Conservation (phyloP, 2,113 vertebrate species). For the Scytalopus superciliaris region DNA sequence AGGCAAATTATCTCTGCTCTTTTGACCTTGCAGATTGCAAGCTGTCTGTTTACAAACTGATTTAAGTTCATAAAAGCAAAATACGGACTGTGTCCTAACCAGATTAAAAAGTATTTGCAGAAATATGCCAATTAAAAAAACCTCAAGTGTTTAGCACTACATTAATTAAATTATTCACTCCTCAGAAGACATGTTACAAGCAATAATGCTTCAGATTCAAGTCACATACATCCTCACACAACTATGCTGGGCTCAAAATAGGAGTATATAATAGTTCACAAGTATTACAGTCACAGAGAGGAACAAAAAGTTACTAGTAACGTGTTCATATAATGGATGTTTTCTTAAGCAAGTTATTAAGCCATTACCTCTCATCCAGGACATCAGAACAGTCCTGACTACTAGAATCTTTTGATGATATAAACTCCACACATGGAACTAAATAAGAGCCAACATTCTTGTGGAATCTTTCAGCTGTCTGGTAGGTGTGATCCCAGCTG, state of each 20-base stretch:
- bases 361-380: not conserved
- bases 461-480: not conserved
- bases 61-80: not conserved
- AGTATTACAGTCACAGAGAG: not conserved
- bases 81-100: not conserved
- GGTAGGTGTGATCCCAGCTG: not conserved
- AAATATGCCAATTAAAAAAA: not conserved
- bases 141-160: not conserved
- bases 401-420: not conserved
- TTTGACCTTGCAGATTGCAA: not conserved
- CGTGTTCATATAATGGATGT: not conserved
- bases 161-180: not conserved
- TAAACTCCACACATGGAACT: not conserved
- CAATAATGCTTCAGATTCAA: not conserved
- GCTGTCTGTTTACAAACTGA: not conserved
- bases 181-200: not conserved
- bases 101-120: not conserved
- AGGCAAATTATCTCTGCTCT: not conserved
- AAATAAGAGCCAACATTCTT: not conserved
- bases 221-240: not conserved
- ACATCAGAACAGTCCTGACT: not conserved
- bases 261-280: not conserved
- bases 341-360: not conserved
- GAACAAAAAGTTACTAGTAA: not conserved
- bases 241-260: not conserved